A percentile compares a stretch with the other conserved stretches of the same genome.
Evolutionary conservation across 2,888 invertebrate species (phyloP).

Genomic region (Copidosoma aretas): DNA sequence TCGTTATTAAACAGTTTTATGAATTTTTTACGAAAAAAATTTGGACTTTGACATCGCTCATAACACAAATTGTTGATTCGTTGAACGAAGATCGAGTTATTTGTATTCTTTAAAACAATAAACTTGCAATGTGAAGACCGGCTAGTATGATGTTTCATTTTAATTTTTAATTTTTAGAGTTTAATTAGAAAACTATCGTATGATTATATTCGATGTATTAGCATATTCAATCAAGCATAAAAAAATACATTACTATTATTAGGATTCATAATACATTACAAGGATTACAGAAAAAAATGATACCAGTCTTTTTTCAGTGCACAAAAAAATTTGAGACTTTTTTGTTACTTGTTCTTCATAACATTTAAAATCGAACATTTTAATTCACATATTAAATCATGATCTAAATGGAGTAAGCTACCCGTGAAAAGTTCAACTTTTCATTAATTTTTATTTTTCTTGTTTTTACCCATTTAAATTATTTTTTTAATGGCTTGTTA

Average conservation of each 20-base stretch:
- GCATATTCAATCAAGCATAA: constrained; percentile 2
- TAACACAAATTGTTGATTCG: not conserved
- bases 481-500: constrained; percentile 13
- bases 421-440: constrained; percentile 32
- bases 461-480: constrained; percentile 13
- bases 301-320: constrained; percentile 34
- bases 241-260: constrained; percentile 1
- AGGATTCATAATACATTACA: not conserved
- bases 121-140: constrained; percentile 33
- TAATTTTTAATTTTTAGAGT: not conserved
- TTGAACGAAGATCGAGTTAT: not conserved
- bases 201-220: constrained; percentile 29
- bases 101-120: not conserved
- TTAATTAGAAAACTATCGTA: not conserved
- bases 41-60: no score
- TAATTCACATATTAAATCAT: no score
- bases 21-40: not conserved
- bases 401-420: constrained; percentile 18
- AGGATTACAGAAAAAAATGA: constrained; percentile 12
- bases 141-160: constrained; percentile 28
- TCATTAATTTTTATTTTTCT: constrained; percentile 23
- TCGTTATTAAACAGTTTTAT: no score
- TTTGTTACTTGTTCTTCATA: constrained; percentile 15
- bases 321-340: constrained; percentile 23
- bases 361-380: constrained; percentile 6